Percentiles rank a stretch among this genome's conserved stretches.
Conservation (phyloP, 2,888 invertebrate species). For the Sphinx pinastri region DNA sequence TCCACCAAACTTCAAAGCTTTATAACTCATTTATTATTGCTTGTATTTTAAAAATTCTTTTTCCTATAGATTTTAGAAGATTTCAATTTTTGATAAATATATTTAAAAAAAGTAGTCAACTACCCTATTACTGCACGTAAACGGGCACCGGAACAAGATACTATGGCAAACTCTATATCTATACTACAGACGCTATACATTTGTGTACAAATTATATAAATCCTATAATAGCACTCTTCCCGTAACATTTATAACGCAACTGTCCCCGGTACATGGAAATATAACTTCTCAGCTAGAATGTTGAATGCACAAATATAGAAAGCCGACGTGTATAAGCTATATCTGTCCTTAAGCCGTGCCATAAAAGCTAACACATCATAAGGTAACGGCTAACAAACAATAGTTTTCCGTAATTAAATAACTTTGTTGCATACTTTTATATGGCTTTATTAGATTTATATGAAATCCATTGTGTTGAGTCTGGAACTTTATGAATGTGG, state of each 20-base stretch:
- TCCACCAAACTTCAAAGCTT: too few species aligned
- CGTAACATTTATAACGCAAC: conserved; percentile 13
- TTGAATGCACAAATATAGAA: conserved; percentile 39
- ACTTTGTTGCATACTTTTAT: background rate
- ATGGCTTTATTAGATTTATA: background rate
- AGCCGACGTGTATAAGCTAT: conserved; percentile 37
- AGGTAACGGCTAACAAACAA: conserved; percentile 27
- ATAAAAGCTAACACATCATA: conserved; percentile 30
- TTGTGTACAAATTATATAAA: background rate
- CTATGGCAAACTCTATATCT: too few species aligned
- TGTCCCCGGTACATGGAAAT: conserved; percentile 18
- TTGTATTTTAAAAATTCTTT: too few species aligned
- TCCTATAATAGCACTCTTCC: background rate
- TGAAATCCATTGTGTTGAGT: conserved; percentile 3
- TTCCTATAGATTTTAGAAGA: too few species aligned
- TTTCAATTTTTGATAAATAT: too few species aligned
- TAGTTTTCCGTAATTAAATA: conserved; percentile 32
- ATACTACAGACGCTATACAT: too few species aligned
- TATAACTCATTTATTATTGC: too few species aligned
- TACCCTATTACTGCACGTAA: too few species aligned
- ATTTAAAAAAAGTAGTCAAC: too few species aligned
- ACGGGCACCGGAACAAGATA: too few species aligned
- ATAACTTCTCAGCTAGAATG: conserved; percentile 36
- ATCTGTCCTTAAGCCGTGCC: conserved; percentile 38
- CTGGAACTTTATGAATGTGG: background rate